These are phyloP conservation scores for Cromileptes altivelis DNA, from an alignment of 2,113 vertebrate species.

Conservation along the genomic window DNA sequence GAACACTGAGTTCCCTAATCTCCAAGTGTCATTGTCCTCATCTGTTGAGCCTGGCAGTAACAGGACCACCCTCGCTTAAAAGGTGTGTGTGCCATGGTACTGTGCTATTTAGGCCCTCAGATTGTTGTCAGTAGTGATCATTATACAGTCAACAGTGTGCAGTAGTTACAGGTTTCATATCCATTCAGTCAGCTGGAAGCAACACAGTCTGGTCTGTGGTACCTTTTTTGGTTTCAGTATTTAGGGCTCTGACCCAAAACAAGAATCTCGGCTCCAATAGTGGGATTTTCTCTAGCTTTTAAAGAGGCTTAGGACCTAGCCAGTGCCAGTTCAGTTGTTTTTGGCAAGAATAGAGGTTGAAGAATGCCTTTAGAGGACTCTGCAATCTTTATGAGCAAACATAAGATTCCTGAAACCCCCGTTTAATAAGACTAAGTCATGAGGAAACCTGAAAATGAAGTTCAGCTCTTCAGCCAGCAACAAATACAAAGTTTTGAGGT, in stretches of 20 bases:
- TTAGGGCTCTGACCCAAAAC: slow-evolving; percentile 21
- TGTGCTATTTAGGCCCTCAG: neutral
- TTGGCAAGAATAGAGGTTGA: slow-evolving; percentile 34
- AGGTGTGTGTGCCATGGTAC: neutral
- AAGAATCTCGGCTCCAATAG: slow-evolving; percentile 34
- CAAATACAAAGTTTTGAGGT: neutral
- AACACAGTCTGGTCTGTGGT: slow-evolving; percentile 12
- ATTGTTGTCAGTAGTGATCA: neutral
- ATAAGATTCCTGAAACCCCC: slow-evolving; percentile 9
- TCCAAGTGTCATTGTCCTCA: slow-evolving; percentile 37
- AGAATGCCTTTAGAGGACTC: slow-evolving; percentile 41
- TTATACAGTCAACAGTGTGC: neutral
- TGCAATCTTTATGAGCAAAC: slow-evolving; percentile 31
- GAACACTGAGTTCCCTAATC: slow-evolving; percentile 43
- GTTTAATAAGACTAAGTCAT: slow-evolving; percentile 1
- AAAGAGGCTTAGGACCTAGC: slow-evolving; percentile 59
- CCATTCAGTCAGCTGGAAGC: neutral
- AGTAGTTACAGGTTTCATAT: neutral
- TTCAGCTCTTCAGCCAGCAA: neutral
- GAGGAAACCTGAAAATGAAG: slow-evolving; percentile 9
- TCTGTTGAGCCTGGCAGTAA: slow-evolving; percentile 12
- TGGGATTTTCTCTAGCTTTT: slow-evolving; percentile 70
- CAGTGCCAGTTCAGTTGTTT: slow-evolving; percentile 48
- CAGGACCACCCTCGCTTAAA: neutral
- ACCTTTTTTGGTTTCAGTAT: slow-evolving; percentile 1